phyloP scores from a whole-genome alignment of 2,797 vertebrate species.

The Furcifer pardalis region DNA sequence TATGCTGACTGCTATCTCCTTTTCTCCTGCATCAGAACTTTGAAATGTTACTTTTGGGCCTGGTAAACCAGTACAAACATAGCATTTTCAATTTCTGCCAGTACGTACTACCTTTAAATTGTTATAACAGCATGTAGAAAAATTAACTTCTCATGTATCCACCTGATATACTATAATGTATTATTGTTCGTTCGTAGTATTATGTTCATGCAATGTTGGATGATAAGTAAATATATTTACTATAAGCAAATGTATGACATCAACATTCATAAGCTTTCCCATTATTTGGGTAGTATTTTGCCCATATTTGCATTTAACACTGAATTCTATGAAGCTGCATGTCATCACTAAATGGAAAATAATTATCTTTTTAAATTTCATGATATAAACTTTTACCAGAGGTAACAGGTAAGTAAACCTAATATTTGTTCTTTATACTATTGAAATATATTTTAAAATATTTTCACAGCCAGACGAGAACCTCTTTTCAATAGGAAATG shows the following conservation, averaged over 20 bases:
- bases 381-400: too few species aligned
- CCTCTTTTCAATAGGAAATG: too few species aligned
- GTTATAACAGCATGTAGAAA: neutral
- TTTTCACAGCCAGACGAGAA: too few species aligned
- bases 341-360: neutral
- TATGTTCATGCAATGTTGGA: constrained; percentile 14
- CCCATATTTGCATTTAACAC: neutral
- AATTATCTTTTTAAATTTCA: neutral
- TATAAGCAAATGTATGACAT: neutral
- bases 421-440: too few species aligned
- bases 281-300: constrained; percentile 23
- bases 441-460: too few species aligned
- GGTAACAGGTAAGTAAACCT: too few species aligned
- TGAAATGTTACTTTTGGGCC: too few species aligned
- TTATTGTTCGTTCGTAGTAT: neutral
- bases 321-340: neutral
- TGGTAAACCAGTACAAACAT: too few species aligned
- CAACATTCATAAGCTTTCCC: constrained; percentile 6
- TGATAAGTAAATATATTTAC: neutral
- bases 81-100: too few species aligned
- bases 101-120: neutral
- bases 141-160: neutral
- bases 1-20: neutral
- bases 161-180: neutral
- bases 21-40: neutral